Percentiles rank a stretch among this genome's conserved stretches.
Conservation (phyloP, 2,888 invertebrate species). For the Ichneumon xanthorius region DNA sequence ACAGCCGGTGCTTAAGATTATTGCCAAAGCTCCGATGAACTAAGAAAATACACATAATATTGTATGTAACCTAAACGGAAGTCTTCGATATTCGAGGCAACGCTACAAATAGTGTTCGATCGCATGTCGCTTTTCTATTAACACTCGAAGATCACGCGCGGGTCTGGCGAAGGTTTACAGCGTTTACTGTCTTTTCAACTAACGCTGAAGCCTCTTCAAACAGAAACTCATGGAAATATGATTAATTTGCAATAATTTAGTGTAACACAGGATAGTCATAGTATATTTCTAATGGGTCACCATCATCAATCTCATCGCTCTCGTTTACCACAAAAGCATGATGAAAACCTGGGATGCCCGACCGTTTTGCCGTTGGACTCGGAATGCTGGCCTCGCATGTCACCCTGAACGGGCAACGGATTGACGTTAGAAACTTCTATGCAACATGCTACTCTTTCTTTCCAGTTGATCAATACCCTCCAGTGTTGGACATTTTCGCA, state of each 20-base stretch:
- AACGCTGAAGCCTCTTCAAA: not conserved
- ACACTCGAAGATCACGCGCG: not conserved
- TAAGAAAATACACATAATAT: constrained; percentile 5
- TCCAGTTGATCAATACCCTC: constrained; percentile 64
- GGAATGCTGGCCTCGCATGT: constrained; percentile 62
- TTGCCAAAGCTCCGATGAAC: constrained; percentile 29
- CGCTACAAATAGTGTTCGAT: not conserved
- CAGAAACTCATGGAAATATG: not conserved
- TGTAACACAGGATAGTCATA: not conserved
- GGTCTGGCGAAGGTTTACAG: not conserved
- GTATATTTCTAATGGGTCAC: constrained; percentile 24
- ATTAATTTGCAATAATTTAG: not conserved
- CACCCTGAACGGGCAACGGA: constrained; percentile 18
- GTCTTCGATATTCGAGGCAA: not conserved
- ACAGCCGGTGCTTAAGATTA: constrained; percentile 16
- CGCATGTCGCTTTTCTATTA: constrained; percentile 58
- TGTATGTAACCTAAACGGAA: constrained; percentile 23
- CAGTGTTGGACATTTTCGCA: constrained; percentile 80
- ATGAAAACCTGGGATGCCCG: constrained; percentile 28
- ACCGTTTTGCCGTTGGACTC: constrained; percentile 62
- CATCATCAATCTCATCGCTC: constrained; percentile 53
- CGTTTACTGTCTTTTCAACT: not conserved
- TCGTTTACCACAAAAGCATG: constrained; percentile 47
- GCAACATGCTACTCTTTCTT: constrained; percentile 61
- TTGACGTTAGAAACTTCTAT: constrained; percentile 42